Evolutionary conservation across 2,888 invertebrate genomes (phyloP), one percentile per base, ranked within the genome.

Genomic region (Willowsia nigromaculata): DNA sequence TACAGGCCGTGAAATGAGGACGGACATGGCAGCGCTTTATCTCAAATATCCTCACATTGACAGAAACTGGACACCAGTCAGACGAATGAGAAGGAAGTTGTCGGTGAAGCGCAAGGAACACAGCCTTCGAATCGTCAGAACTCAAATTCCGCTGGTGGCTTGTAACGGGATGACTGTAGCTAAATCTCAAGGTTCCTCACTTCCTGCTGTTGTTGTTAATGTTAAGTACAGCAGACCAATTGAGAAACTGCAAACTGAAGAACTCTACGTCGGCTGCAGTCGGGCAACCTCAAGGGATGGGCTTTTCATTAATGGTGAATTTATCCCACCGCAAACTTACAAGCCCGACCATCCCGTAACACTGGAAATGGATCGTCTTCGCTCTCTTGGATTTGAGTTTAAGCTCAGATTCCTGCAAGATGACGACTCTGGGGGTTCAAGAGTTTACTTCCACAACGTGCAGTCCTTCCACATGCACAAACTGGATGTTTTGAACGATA

Each of bases 71-170:
- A 43, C 65, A 9, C 65, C 84, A 25, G 80, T 90, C 22, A 50
- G 18, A 4, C 1, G 33, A 1, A 43, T 43, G 1, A 81, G 3
- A 2, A 7, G 53, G 11, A 53, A 33, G 2, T 22, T 90, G 11
- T 15, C 37, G 3, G 40, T 22, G 62, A 81, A 37, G 13, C 81
- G 5, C 37, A 81, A 53, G 30, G 90, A n/a, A 5, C 15, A 1
- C 15, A 59, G 27, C n/a, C 11, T 62, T 1, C 40, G 78, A 43
- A 13, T 90, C 6, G 9, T 68, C 11, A 27, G 92, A 53, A 80
- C 22, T 13, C 92, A 92, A 83, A 92, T 92, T 62, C 92, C 92
- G 3, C 11, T 92, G 0, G 56, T 90, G 7, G 18, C 86, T 0
- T 91, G 91, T 0, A 91, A 92, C 78, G 74, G 43, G 1, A 76